Conservation (phyloP, 2,113 vertebrate genomes). For the Labrus mixtus region DNA sequence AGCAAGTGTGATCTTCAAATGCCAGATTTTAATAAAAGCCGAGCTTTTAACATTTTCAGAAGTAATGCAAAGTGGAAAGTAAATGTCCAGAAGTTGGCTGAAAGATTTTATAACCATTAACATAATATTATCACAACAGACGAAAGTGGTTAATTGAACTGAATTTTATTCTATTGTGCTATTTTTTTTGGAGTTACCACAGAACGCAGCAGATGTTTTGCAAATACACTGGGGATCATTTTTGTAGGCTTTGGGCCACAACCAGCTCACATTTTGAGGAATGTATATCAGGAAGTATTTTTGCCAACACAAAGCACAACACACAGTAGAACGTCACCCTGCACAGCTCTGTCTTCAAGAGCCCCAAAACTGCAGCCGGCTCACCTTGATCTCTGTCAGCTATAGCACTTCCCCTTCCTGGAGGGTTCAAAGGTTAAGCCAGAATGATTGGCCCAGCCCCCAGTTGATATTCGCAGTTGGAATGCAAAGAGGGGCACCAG, state of each 20-base stretch:
- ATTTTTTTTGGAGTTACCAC: neutral
- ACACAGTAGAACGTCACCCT: neutral
- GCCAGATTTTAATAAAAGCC: neutral
- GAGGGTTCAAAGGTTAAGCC: constrained; percentile 77
- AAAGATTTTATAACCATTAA: neutral
- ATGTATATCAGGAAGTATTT: neutral
- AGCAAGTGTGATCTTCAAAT: constrained; percentile 42
- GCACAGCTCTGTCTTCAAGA: neutral
- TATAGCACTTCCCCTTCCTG: constrained; percentile 70
- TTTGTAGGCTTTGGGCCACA: constrained; percentile 2
- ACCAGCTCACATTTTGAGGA: constrained; percentile 9
- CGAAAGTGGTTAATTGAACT: neutral
- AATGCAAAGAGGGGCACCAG: constrained; percentile 68
- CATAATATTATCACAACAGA: too few relatives aligned
- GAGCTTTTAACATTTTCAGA: neutral
- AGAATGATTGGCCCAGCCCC: constrained; percentile 65
- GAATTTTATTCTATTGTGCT: neutral
- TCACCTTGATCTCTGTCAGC: constrained; percentile 37
- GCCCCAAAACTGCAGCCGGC: constrained; percentile 32
- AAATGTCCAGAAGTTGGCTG: neutral
- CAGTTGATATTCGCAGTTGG: constrained; percentile 65
- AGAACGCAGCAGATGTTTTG: constrained; percentile 6
- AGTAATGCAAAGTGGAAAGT: constrained; percentile 1
- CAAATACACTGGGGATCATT: constrained; percentile 9
- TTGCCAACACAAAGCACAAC: neutral